Evolutionary conservation across 2,113 vertebrate species (phyloP).

Genomic region (Alaudala cheleensis): DNA sequence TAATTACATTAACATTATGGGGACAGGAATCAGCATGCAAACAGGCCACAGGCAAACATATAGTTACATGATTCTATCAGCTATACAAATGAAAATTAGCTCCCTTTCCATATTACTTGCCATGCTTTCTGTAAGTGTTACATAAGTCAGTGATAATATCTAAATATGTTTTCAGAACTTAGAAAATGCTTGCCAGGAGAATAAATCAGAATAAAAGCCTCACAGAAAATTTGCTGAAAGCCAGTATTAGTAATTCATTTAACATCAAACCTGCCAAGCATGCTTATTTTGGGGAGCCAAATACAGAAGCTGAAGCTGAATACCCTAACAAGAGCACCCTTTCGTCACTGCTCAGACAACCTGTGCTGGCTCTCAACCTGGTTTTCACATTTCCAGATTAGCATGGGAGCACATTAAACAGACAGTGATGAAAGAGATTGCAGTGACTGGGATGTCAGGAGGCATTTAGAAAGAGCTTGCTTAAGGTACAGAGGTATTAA

Average conservation of each 20-base stretch:
- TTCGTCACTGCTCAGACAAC: background rate
- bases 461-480: background rate
- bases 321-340: background rate
- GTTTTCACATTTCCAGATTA: background rate
- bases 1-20: constrained; percentile 44
- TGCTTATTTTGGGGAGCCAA: background rate
- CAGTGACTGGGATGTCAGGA: background rate
- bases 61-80: constrained; percentile 39
- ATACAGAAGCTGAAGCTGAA: background rate
- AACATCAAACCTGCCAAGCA: background rate
- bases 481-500: background rate
- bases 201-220: constrained; percentile 14
- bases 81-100: constrained; percentile 43
- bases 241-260: background rate
- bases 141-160: constrained; percentile 39
- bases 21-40: constrained; percentile 47
- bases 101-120: constrained; percentile 25
- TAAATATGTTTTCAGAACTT: constrained; percentile 3
- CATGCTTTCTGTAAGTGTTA: constrained; percentile 20
- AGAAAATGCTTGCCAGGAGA: background rate
- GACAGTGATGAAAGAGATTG: background rate
- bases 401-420: background rate
- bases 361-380: background rate
- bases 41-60: constrained; percentile 34
- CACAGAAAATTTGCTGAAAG: constrained; percentile 25